Evolutionary conservation across 1,140 invertebrate species (phyloP).

Genomic region (Monomorium pharaonis): DNA sequence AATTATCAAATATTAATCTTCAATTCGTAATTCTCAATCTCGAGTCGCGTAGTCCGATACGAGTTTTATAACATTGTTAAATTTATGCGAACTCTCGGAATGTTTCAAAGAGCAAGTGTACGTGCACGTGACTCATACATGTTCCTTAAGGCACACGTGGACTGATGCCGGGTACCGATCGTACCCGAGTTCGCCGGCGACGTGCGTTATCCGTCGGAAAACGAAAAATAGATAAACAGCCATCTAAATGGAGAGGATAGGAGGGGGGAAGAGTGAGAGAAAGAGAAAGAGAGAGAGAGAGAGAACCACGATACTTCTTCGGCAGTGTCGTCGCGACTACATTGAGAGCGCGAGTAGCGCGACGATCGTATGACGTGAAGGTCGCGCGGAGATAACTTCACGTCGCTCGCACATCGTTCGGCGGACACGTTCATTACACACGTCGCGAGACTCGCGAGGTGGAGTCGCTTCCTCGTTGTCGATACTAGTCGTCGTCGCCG

Average conservation of each 20-base stretch:
- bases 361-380: not conserved
- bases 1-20: no score
- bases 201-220: slow-evolving; percentile 45
- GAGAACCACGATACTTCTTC: not conserved
- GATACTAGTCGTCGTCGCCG: not conserved
- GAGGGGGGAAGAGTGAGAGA: not conserved
- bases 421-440: slow-evolving; percentile 1
- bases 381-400: not conserved
- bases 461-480: slow-evolving; percentile 7
- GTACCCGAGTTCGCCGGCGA: not conserved
- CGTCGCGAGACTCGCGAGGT: not conserved
- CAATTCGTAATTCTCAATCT: no score
- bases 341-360: slow-evolving; percentile 29
- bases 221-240: slow-evolving; percentile 53
- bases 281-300: not conserved
- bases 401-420: not conserved
- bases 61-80: no score
- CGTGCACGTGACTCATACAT: not conserved
- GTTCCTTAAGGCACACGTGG: not conserved
- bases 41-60: no score
- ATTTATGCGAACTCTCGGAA: not conserved
- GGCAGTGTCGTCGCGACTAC: slow-evolving; percentile 27
- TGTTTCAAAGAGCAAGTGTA: not conserved
- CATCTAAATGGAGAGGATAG: no score
- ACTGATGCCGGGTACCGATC: not conserved